phyloP scores from a whole-genome alignment of 2,888 invertebrate species.

The Callosobruchus maculatus region DNA sequence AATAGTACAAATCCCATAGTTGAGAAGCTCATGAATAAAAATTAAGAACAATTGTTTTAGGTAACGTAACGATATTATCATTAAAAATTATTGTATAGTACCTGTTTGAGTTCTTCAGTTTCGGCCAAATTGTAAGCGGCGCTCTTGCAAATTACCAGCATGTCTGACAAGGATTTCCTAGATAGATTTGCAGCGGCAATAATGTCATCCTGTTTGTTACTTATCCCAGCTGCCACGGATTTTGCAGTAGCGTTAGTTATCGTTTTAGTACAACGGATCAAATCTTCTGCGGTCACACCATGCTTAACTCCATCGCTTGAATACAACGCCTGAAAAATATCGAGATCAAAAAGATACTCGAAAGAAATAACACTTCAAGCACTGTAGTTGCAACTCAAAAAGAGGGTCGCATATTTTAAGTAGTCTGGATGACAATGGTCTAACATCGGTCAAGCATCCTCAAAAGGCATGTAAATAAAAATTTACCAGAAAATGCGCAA shows the following conservation, averaged over 20 bases:
- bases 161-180: constrained; percentile 89
- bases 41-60: background rate
- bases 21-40: background rate
- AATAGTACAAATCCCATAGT: background rate
- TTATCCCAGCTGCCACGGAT: constrained; percentile 90
- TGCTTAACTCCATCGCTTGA: constrained; percentile 56
- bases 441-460: too few species aligned
- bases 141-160: constrained; percentile 81
- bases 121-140: constrained; percentile 77
- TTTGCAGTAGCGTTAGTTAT: constrained; percentile 92
- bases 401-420: too few species aligned
- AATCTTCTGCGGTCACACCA: constrained; percentile 81
- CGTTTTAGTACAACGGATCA: constrained; percentile 89
- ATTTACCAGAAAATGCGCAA: too few species aligned
- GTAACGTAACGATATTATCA: too few species aligned
- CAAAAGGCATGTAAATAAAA: too few species aligned
- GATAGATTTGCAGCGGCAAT: constrained; percentile 95
- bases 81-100: too few species aligned
- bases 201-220: constrained; percentile 89
- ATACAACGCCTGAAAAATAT: constrained; percentile 59
- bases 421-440: too few species aligned
- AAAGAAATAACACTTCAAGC: background rate
- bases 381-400: too few species aligned
- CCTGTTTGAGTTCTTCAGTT: constrained; percentile 65
- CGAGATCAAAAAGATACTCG: too few species aligned